Conservation (phyloP, 2,888 invertebrate genomes). For the Tanypteryx hageni region DNA sequence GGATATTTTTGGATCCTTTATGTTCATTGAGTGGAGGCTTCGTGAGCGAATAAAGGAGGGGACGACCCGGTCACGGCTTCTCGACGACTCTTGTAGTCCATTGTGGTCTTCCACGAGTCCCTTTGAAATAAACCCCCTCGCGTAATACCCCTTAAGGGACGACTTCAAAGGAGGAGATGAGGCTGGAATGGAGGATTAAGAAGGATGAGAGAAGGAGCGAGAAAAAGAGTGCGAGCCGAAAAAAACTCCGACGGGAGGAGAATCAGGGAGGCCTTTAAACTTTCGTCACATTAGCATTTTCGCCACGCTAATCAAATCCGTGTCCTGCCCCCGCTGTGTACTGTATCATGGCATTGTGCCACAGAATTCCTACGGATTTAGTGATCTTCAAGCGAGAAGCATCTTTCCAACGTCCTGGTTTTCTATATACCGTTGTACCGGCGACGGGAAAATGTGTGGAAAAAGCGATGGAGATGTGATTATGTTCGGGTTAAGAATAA, state of each 20-base stretch:
- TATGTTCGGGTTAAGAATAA: neutral
- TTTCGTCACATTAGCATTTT: neutral
- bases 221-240: too few relatives aligned
- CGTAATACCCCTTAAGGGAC: neutral
- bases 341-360: neutral
- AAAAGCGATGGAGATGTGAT: neutral
- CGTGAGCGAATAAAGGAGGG: neutral
- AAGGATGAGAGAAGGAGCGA: too few relatives aligned
- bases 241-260: neutral
- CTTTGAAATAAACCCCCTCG: neutral
- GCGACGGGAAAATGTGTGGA: neutral
- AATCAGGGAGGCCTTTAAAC: neutral
- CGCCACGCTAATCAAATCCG: constrained; percentile 9
- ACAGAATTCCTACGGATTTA: neutral
- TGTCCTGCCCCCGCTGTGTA: neutral
- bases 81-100: neutral
- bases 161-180: neutral
- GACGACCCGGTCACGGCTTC: neutral
- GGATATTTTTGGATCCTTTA: neutral
- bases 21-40: neutral
- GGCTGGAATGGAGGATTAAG: too few relatives aligned
- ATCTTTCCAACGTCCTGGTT: neutral
- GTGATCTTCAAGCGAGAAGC: neutral
- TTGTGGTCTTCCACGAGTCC: neutral
- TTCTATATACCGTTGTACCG: neutral